Base-by-base conservation (phyloP, 2,888 invertebrate genomes). In the Plagiodera versicolora region DNA sequence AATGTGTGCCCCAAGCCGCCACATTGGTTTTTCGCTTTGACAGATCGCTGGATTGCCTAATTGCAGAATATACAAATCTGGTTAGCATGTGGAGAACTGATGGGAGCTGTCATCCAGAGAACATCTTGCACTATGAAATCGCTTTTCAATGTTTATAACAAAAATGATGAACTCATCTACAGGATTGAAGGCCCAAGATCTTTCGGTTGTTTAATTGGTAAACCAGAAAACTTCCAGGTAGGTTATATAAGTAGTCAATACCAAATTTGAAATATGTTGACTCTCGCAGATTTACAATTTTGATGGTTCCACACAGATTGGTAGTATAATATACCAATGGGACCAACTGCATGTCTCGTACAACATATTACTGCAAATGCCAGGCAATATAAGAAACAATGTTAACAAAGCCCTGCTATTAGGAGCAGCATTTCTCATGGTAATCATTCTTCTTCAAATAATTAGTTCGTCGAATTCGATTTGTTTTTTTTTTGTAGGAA, bases 361-460 rank as follows among this genome's bases (percentile, higher is more conserved):
- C 73, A 88, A 87, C 53, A 87, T 94, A 61, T 88, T 88, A 52
- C 80, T 95, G 44, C 87, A 87, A 51, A 90, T 92, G 74, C 92
- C 94, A 0, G 83, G 86, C 66, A 74, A 82, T 0, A 87, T 89
- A 50, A 83, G 88, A 17, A 89, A 91, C 72, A 87, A 89, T 1
- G 89, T 87, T 70, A 85, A 90, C 57, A 94, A 95, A 75, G 92
- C 93, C 0, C 80, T 92, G 2, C 81, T 95, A 55, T 77, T 95
- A 20, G 95, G 90, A 4, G 88, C 92, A 49, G 86, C 90, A 0
- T 94, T 95, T 81, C 82, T 95, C 60, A 81, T 95, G 86, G 95
- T 94, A 84, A 82, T 10, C 47, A 39, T 45, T 54, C 35, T 3
- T 10, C 3, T 28, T 19, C 10, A 8, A 1, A n/a, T 9, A n/a